A percentile compares a stretch with the other conserved stretches of the same genome.
Evolutionary conservation across 2,113 vertebrate genomes (phyloP).

Genomic region (Etia nguti): DNA sequence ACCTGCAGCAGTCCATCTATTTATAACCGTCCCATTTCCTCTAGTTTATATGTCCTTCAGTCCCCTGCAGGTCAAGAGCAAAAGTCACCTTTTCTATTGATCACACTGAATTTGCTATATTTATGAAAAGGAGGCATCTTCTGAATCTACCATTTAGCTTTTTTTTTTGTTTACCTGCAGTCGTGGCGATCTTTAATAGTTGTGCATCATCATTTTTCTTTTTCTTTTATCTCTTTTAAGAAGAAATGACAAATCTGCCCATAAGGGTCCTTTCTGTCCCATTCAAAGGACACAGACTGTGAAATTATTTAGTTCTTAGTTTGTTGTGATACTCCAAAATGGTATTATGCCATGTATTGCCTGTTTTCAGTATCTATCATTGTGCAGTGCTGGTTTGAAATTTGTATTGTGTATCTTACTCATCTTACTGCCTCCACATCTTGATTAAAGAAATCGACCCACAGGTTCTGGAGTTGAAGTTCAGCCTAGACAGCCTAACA

Average conservation of each 20-base stretch:
- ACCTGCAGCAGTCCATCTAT: background rate
- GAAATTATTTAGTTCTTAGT: background rate
- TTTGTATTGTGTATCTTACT: background rate
- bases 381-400: background rate
- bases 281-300: background rate
- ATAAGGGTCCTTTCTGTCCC: background rate
- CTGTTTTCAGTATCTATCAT: background rate
- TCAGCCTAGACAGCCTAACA: background rate
- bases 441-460: background rate
- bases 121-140: background rate
- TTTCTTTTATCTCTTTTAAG: background rate
- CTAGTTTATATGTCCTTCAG: background rate
- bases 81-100: background rate
- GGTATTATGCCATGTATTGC: background rate
- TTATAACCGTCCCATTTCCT: background rate
- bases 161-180: background rate
- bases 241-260: background rate
- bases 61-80: background rate
- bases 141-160: background rate
- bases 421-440: background rate
- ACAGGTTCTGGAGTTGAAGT: background rate
- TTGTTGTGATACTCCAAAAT: background rate
- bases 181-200: background rate
- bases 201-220: background rate
- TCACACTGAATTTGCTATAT: background rate